Evolutionary conservation across 2,797 vertebrate species (phyloP), one percentile per base, ranked within the genome.

Genomic region (Scarus forsteni): DNA sequence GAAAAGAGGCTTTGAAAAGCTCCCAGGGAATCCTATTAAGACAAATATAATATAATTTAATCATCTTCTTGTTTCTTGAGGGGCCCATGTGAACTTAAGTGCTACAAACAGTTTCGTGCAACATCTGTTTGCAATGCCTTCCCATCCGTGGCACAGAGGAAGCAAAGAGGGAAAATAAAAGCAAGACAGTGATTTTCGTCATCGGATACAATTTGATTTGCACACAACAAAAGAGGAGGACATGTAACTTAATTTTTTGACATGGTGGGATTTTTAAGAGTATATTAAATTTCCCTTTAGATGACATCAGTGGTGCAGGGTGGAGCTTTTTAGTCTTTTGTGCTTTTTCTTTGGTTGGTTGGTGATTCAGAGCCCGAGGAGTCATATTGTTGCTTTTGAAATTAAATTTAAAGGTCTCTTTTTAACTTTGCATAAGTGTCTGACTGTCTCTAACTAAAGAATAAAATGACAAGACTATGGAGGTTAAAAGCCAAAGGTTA

Each of bases 121-220:
- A 89, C 92, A 92, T 93, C 88, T 94, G 93, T 82, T 92, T 88
- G 73, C 73, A 88, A 93, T 93, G 83, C 44, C 27, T 50, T 60
- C 61, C 58, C 51, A 72, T 79, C 85, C 80, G 73, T 81, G 60
- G 64, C 65, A 66, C 70, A 14, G 15, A 16, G 35, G 34, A 38
- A 36, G 13, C n/a, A 27, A 27, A 27, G 7, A 65, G 10, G 10
- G 61, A 53, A 16, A 69, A 62, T 52, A 69, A 57, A 53, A 69
- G 43, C 55, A 80, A 76, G 72, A 75, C 64, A 27, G 63, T 40
- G 54, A 53, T 75, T 70, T 75, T 56, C 8, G 62, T 75, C 81
- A 80, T 78, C 7, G 42, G 70, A 75, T 60, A 46, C 54, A 57
- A 57, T 80, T 63, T 54, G 54, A 69, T 79, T 81, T 77, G 60